These are phyloP conservation scores for Heliothis peltigera DNA, from an alignment of 2,888 invertebrate species.

Conservation along the genomic window DNA sequence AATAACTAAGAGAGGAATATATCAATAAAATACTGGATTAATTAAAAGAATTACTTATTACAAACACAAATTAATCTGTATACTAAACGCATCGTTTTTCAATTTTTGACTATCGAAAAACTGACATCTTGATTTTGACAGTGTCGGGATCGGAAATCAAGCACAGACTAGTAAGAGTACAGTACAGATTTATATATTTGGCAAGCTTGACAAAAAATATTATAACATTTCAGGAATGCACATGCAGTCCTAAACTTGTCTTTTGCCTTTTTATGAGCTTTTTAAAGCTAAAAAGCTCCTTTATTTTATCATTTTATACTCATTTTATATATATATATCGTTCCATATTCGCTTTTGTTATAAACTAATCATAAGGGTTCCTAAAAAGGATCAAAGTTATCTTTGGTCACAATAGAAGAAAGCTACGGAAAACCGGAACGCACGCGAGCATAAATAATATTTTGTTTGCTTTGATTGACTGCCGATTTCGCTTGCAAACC, in stretches of 20 bases:
- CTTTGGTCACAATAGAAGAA: not conserved
- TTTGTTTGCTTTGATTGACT: constrained; percentile 56
- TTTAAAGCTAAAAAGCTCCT: too few relatives aligned
- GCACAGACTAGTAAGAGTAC: too few relatives aligned
- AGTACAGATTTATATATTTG: too few relatives aligned
- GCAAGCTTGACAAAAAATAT: too few relatives aligned
- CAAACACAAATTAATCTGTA: not conserved
- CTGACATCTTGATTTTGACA: not conserved
- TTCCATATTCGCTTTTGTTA: not conserved
- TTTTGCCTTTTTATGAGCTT: too few relatives aligned
- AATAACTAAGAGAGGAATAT: not conserved
- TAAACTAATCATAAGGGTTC: not conserved
- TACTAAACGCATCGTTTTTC: not conserved
- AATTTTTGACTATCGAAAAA: not conserved
- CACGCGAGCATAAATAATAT: constrained; percentile 55
- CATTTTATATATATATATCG: too few relatives aligned
- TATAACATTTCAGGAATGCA: too few relatives aligned
- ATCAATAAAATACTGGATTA: not conserved
- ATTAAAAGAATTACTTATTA: not conserved
- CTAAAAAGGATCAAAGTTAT: not conserved
- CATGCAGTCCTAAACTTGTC: too few relatives aligned
- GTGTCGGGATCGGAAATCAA: not conserved
- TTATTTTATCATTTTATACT: too few relatives aligned
- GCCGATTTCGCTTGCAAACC: constrained; percentile 56
- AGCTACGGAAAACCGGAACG: constrained; percentile 34